Base-by-base conservation (phyloP, 2,797 vertebrate species). In the Xiphorhynchus erythropygius region DNA sequence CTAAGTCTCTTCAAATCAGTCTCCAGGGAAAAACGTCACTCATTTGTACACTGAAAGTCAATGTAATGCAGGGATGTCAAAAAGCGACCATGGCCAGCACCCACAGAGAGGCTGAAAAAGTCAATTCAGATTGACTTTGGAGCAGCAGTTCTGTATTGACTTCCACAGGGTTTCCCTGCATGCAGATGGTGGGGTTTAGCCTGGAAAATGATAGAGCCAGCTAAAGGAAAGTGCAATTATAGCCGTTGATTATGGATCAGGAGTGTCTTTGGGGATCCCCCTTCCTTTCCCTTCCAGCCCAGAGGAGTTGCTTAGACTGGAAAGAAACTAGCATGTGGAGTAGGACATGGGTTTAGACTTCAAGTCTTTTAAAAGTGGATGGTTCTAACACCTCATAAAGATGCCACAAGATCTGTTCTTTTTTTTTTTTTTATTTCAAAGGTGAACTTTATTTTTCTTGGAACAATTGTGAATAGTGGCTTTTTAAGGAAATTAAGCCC, bases 21-120 rank as follows among this genome's bases (percentile, higher is more conserved):
- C 83, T 39, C 80, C 4, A 1, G 87, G 83, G 70, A 91, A 42
- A 63, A 77, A 10, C 85, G 90, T 90, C 91, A 79, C 63, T 94
- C 87, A 14, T 78, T 85, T 44, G 76, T 81, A 83, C 89, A 59
- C 69, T 94, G 80, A 94, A 68, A 96, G 91, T 56, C 16, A 4
- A 11, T 44, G 75, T 60, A 82, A 52, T 25, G 53, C 52, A 46
- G 49, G n/a, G 67, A 84, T 84, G 80, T 84, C 91, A 90, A 46
- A 94, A 96, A 91, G 79, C 3, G 0, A 17, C 79, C 1, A 5
- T 53, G 80, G 73, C 82, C 23, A 4, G 67, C 55, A 67, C 85
- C 92, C 92, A 81, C 90, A 68, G 95, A 84, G 68, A 95, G 64
- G 47, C 71, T 71, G 68, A 71, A 95, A 90, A 93, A 87, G 89